A percentile compares a stretch with the other conserved stretches of the same genome.
Conservation (phyloP, 2,888 invertebrate genomes). For the Drosophila putrida region DNA sequence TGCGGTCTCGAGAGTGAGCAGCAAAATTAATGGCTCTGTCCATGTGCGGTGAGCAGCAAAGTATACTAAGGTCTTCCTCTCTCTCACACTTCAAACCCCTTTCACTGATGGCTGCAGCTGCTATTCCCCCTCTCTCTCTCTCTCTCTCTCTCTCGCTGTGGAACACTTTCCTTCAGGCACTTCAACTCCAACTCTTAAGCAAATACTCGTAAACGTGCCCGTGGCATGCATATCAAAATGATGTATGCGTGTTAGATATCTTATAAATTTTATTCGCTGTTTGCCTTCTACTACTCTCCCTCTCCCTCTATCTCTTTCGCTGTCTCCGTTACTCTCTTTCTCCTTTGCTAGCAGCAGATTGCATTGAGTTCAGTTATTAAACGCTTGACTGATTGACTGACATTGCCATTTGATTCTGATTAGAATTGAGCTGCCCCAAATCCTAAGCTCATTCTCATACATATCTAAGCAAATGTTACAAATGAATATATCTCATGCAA, state of each 20-base stretch:
- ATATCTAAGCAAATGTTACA: slow-evolving; percentile 1
- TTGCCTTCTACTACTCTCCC: slow-evolving; percentile 13
- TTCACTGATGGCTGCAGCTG: slow-evolving; percentile 22
- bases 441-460: slow-evolving; percentile 4
- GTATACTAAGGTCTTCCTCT: slow-evolving; percentile 10
- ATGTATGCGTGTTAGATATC: slow-evolving; percentile 78
- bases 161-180: not conserved
- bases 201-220: slow-evolving; percentile 69
- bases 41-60: slow-evolving; percentile 47
- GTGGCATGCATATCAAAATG: slow-evolving; percentile 75
- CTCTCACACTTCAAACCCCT: not conserved
- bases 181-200: slow-evolving; percentile 59
- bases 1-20: slow-evolving; percentile 76
- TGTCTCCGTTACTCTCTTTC: not conserved
- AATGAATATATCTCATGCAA: not conserved
- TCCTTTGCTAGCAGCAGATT: slow-evolving; percentile 29
- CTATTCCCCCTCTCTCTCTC: not conserved
- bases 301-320: not conserved
- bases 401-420: slow-evolving; percentile 39
- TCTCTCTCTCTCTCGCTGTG: not conserved
- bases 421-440: slow-evolving; percentile 31
- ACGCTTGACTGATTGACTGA: slow-evolving; percentile 57
- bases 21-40: slow-evolving; percentile 77
- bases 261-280: slow-evolving; percentile 76
- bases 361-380: slow-evolving; percentile 65